phyloP scores from a whole-genome alignment of 2,797 vertebrate species.

The Pantherophis vulpinus region DNA sequence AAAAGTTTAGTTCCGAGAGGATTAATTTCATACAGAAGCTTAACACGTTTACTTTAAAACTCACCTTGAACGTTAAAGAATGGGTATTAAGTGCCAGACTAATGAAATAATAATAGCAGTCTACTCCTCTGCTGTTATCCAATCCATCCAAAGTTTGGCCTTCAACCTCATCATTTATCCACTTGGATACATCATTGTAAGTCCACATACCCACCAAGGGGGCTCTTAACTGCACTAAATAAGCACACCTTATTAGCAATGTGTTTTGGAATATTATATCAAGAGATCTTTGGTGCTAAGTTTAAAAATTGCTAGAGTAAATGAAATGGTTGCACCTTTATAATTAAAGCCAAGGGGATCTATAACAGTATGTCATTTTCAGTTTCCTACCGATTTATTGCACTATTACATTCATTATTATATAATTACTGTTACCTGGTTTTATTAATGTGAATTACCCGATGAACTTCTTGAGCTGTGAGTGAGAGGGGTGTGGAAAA shows the following conservation, averaged over 20 bases:
- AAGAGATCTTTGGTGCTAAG: conserved; percentile 53
- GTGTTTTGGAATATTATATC: conserved; percentile 59
- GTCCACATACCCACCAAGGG: conserved; percentile 49
- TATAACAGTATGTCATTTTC: conserved; percentile 55
- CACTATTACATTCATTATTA: conserved; percentile 51
- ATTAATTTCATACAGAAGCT: neutral
- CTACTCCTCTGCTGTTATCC: neutral
- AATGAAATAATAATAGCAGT: conserved; percentile 37
- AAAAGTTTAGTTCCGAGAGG: neutral
- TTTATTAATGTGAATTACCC: conserved; percentile 27
- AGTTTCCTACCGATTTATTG: conserved; percentile 55
- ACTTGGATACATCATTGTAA: conserved; percentile 48
- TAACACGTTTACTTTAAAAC: conserved; percentile 36
- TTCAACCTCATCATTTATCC: conserved; percentile 44
- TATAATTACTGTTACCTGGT: conserved; percentile 50
- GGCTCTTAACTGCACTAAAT: conserved; percentile 51
- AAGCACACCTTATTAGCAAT: conserved; percentile 57
- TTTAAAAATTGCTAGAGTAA: conserved; percentile 62
- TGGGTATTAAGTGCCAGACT: neutral
- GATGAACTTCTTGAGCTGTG: conserved; percentile 19
- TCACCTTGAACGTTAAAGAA: neutral
- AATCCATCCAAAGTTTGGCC: conserved; percentile 45
- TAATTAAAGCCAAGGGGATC: conserved; percentile 60
- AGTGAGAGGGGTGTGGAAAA: neutral
- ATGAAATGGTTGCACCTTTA: conserved; percentile 53